phyloP scores from a whole-genome alignment of 1,140 invertebrate genomes.

The Drosophila mayri region DNA sequence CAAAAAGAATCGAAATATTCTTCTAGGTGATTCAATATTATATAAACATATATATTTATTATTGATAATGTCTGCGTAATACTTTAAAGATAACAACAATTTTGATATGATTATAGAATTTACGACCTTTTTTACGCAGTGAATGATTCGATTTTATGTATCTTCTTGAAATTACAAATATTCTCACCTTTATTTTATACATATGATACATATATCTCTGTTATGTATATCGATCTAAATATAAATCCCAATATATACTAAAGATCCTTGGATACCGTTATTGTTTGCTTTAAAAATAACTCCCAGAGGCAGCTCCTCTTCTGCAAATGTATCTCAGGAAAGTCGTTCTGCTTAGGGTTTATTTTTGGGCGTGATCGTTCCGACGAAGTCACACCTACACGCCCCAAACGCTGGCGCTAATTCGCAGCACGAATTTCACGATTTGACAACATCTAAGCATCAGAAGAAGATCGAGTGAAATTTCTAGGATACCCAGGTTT shows the following conservation, averaged over 20 bases:
- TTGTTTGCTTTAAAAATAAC: conserved; percentile 18
- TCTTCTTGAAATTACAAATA: background rate
- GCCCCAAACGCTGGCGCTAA: conserved; percentile 22
- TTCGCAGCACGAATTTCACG: conserved; percentile 33
- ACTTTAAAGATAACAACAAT: background rate
- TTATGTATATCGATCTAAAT: background rate
- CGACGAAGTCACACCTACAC: conserved; percentile 36
- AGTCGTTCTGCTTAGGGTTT: conserved; percentile 7
- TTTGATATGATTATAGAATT: conserved; percentile 9
- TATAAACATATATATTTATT: background rate
- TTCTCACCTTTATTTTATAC: background rate
- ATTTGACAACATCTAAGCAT: conserved; percentile 6
- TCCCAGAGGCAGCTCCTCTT: conserved; percentile 6
- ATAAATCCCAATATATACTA: background rate
- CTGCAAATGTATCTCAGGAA: conserved; percentile 12
- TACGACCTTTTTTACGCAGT: conserved; percentile 1
- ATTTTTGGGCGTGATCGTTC: conserved; percentile 42
- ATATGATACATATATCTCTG: background rate
- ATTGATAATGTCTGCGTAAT: conserved; percentile 5
- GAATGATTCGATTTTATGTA: background rate
- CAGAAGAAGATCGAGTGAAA: conserved; percentile 26
- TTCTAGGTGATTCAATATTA: conserved; percentile 4
- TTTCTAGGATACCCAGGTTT: conserved; percentile 15
- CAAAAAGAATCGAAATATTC: background rate
- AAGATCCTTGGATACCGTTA: conserved; percentile 14